Percentiles rank a stretch among this genome's conserved stretches.
phyloP scores from a whole-genome alignment of 2,888 invertebrate species.

The Chelonus formosanus region DNA sequence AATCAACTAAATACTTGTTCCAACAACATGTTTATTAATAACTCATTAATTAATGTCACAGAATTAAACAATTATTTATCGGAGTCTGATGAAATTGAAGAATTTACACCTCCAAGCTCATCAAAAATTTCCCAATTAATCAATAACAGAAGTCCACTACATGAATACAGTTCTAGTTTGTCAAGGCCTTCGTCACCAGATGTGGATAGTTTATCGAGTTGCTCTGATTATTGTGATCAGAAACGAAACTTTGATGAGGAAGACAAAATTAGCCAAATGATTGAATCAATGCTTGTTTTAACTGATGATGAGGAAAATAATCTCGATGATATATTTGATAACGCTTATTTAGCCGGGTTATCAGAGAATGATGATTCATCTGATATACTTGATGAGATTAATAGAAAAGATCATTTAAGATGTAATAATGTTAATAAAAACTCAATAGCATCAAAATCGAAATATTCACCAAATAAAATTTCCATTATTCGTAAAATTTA shows the following conservation, averaged over 20 bases:
- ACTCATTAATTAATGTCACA: background rate
- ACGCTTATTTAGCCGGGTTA: no score
- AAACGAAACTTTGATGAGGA: slow-evolving; percentile 12
- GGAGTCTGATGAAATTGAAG: background rate
- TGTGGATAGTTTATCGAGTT: background rate
- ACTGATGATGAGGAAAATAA: background rate
- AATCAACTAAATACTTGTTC: no score
- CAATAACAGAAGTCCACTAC: background rate
- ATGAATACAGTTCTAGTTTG: background rate
- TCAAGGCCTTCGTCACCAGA: background rate
- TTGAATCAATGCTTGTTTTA: slow-evolving; percentile 6
- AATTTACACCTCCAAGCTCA: background rate
- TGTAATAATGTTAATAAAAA: background rate
- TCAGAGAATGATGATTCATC: no score
- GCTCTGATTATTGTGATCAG: background rate
- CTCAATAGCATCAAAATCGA: slow-evolving; percentile 12
- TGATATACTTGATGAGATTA: no score
- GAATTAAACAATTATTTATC: background rate
- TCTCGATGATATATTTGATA: background rate
- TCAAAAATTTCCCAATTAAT: background rate
- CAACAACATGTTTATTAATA: background rate
- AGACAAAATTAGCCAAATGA: slow-evolving; percentile 6
- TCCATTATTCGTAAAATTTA: slow-evolving; percentile 28
- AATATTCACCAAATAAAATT: slow-evolving; percentile 28
- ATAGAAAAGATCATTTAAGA: no score